Conservation (phyloP, 2,797 vertebrate species). For the Schizothorax lantsangensis region DNA sequence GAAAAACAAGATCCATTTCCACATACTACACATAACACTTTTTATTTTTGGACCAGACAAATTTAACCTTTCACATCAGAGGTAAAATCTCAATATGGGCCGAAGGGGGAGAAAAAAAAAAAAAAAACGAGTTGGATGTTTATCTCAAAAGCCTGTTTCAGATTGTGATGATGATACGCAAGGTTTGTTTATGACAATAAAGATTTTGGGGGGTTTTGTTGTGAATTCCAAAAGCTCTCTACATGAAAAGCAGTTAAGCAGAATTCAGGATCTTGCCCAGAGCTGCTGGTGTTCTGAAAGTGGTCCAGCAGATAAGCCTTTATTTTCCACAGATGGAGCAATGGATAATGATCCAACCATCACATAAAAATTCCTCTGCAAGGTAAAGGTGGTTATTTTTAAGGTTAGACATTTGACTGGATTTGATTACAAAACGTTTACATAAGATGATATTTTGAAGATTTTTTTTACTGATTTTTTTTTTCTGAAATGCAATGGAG, state of each 20-base stretch:
- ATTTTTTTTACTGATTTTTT: background rate
- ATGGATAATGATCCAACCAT: background rate
- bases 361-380: background rate
- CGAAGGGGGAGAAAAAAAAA: background rate
- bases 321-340: slow-evolving; percentile 7
- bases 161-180: background rate
- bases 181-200: slow-evolving; percentile 10
- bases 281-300: slow-evolving; percentile 19
- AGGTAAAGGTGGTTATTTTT: background rate
- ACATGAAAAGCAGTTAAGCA: background rate
- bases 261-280: slow-evolving; percentile 15
- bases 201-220: slow-evolving; percentile 1
- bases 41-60: background rate
- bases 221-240: slow-evolving; percentile 8
- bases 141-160: background rate
- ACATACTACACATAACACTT: background rate
- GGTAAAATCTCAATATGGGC: background rate
- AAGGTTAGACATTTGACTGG: background rate
- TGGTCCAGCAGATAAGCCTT: slow-evolving; percentile 6
- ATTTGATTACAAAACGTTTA: background rate
- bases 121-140: background rate
- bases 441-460: background rate
- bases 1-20: slow-evolving; percentile 38
- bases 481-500: background rate
- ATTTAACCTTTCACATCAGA: background rate